Evolutionary conservation across 2,888 invertebrate species (phyloP).

Genomic region (Rhagium mordax): DNA sequence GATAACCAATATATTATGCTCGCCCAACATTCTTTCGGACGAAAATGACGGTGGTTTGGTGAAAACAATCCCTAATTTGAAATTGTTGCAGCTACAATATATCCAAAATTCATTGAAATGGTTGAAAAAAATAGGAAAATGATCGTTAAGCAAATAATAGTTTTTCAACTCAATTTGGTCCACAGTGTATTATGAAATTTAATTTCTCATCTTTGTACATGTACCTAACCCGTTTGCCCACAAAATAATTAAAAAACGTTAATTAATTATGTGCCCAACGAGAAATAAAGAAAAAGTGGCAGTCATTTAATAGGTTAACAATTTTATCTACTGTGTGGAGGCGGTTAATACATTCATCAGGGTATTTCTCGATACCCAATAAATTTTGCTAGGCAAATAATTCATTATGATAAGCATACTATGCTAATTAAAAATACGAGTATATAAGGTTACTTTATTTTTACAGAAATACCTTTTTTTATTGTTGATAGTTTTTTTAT

Average conservation of each 20-base stretch:
- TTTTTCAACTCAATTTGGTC: too few species aligned
- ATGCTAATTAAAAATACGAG: not conserved
- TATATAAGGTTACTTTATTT: not conserved
- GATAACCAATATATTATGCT: too few species aligned
- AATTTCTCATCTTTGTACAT: not conserved
- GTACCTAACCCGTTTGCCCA: not conserved
- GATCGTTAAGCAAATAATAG: too few species aligned
- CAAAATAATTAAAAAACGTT: not conserved
- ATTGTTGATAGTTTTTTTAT: too few species aligned
- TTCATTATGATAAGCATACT: not conserved
- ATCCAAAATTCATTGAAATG: too few species aligned
- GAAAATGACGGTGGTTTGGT: too few species aligned
- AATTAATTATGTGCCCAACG: not conserved
- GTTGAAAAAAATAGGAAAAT: too few species aligned
- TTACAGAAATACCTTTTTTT: not conserved
- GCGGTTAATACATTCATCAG: not conserved
- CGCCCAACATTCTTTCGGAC: too few species aligned
- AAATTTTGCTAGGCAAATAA: not conserved
- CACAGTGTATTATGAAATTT: too few species aligned
- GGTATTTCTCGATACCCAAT: not conserved
- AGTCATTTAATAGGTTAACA: not conserved
- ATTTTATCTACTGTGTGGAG: not conserved
- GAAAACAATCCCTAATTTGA: too few species aligned
- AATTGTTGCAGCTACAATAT: too few species aligned
- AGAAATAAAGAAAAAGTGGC: not conserved